Percentiles rank a stretch among this genome's conserved stretches.
Evolutionary conservation across 2,888 invertebrate species (phyloP).

Genomic region (Periphyllus acericola): DNA sequence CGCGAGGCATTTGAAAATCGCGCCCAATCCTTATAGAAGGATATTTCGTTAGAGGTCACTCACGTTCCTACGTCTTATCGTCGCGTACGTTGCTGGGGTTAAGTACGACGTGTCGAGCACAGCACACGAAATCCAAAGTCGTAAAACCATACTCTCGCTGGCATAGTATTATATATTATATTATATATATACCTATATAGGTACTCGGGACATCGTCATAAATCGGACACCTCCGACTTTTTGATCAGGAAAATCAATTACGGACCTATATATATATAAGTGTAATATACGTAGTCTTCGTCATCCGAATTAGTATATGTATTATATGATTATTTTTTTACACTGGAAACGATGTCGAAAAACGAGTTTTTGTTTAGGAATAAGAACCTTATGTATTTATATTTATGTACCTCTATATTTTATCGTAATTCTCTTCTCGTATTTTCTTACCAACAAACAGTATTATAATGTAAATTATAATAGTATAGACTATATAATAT

Average conservation of each 20-base stretch:
- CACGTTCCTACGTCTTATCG: neutral
- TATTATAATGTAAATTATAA: no score
- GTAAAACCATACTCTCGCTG: neutral
- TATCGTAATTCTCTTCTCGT: no score
- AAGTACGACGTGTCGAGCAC: slow-evolving; percentile 9
- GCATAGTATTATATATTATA: neutral
- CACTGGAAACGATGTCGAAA: neutral
- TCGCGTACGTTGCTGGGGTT: neutral
- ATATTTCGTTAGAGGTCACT: slow-evolving; percentile 22
- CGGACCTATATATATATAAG: neutral
- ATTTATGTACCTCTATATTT: no score
- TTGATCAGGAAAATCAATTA: slow-evolving; percentile 27
- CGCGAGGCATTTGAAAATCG: neutral
- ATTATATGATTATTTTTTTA: neutral
- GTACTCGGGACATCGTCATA: slow-evolving; percentile 1
- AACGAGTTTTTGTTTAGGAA: neutral
- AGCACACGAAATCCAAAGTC: neutral
- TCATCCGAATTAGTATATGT: neutral
- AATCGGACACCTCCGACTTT: slow-evolving; percentile 17
- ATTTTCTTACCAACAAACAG: no score
- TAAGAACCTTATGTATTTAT: no score
- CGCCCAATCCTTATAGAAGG: neutral
- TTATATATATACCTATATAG: neutral
- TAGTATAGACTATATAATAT: no score
- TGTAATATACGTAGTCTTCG: neutral